phyloP scores from a whole-genome alignment of 2,113 vertebrate species.

The Lamprotornis superbus region DNA sequence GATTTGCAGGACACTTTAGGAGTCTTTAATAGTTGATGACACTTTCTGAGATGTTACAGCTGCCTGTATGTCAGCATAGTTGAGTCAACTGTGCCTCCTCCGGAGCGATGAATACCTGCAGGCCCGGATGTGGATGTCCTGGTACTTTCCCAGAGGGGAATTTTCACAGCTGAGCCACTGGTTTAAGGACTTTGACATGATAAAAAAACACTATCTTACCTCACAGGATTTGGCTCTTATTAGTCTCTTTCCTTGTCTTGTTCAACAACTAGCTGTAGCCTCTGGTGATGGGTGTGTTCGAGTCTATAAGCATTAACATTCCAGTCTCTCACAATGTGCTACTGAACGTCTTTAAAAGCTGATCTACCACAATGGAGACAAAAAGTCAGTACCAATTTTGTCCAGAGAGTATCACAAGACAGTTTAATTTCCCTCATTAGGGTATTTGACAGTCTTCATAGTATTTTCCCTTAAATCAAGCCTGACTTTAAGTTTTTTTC shows the following conservation, averaged over 20 bases:
- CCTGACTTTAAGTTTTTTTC: not conserved
- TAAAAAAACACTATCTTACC: not conserved
- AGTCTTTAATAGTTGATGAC: not conserved
- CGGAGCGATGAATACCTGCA: not conserved
- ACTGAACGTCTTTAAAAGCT: not conserved
- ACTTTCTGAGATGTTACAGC: not conserved
- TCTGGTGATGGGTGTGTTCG: not conserved
- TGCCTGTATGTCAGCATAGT: not conserved
- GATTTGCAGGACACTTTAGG: not conserved
- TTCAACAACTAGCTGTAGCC: not conserved
- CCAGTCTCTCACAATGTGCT: not conserved
- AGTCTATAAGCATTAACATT: not conserved
- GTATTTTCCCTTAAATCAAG: not conserved
- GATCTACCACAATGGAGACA: not conserved
- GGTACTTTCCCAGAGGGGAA: not conserved
- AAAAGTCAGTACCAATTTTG: not conserved
- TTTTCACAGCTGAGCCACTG: not conserved
- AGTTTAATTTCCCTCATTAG: not conserved
- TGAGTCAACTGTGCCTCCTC: not conserved
- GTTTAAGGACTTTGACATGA: not conserved
- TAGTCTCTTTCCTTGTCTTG: not conserved
- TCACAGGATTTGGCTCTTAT: not conserved
- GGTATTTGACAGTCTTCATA: not conserved
- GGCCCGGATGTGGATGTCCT: too few species aligned
- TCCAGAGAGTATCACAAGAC: not conserved